phyloP scores from a whole-genome alignment of 2,888 invertebrate species.

The Rhagophthalmus giganteus region DNA sequence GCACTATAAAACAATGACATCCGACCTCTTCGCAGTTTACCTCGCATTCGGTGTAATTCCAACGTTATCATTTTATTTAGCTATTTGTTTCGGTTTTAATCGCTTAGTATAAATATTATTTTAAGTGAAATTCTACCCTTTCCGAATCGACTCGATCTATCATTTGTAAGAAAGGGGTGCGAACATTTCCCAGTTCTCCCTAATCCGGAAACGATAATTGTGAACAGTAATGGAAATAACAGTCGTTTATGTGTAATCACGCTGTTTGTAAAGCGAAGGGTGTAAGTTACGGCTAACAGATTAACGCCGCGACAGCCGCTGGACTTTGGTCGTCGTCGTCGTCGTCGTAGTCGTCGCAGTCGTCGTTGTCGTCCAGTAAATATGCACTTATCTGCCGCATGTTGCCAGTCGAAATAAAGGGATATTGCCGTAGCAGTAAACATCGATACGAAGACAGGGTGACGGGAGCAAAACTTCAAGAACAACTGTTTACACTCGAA shows the following conservation, averaged over 20 bases:
- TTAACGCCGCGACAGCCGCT: slow-evolving; percentile 16
- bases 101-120: slow-evolving; percentile 32
- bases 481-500: slow-evolving; percentile 40
- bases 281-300: slow-evolving; percentile 16
- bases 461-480: slow-evolving; percentile 38
- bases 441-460: slow-evolving; percentile 35
- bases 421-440: slow-evolving; percentile 24
- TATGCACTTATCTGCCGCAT: too few species aligned
- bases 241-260: slow-evolving; percentile 48
- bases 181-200: slow-evolving; percentile 41
- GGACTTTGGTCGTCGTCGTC: slow-evolving; percentile 5
- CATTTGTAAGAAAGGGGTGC: slow-evolving; percentile 49
- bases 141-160: slow-evolving; percentile 44
- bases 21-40: slow-evolving; percentile 29
- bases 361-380: slow-evolving; percentile 2
- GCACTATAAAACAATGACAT: slow-evolving; percentile 33
- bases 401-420: slow-evolving; percentile 15
- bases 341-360: slow-evolving; percentile 1
- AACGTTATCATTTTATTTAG: slow-evolving; percentile 8
- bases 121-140: slow-evolving; percentile 37
- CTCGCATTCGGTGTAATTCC: slow-evolving; percentile 14
- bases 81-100: slow-evolving; percentile 18
- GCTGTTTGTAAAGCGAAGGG: slow-evolving; percentile 31
- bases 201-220: slow-evolving; percentile 56
- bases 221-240: slow-evolving; percentile 52